Evolutionary conservation across 2,113 vertebrate genomes (phyloP), one percentile per base, ranked within the genome.

Genomic region (Tupaia chinensis): DNA sequence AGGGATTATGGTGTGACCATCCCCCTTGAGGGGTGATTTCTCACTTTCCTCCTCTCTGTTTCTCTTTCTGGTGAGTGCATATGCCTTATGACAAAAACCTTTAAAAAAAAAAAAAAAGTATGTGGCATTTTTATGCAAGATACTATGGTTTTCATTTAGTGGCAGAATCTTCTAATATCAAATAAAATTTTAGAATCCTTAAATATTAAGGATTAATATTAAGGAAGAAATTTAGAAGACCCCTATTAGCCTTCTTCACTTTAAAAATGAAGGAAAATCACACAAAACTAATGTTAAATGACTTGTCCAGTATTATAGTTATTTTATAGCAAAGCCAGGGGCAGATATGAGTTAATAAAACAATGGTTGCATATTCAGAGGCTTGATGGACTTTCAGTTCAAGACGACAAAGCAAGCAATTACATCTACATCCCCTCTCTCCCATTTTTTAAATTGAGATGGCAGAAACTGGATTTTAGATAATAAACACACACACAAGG

Each of bases 251-350:
- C 22, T 32, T 32, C 69, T 89, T 92, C n/a, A 53, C 27, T 80
- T 94, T 90, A 91, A 93, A 91, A 95, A 63, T 72, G n/a, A 79
- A 63, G n/a, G 44, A 82, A 81, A 77, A 13, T 22, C 34, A 91
- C 17, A 66, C 11, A 78, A 89, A 94, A 32, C 44, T 44, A 44
- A 25, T 92, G 56, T 58, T 68, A 68, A 78, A 16, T 74, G 22
- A 82, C n/a, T 83, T 89, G 12, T 13, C 34, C 27, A n/a, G 4
- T 82, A 58, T 92, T 82, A 63, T 6, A 94, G 14, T 25, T 94
- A 72, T 60, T 56, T 61, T 96, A 56, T 68, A 92, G 65, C 23
- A 82, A 82, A 95, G 1, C 10, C 81, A 70, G 32, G 23, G 77
- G 68, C 12, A 73, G 80, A 20, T 73, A 27, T 56, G 15, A 5